These are phyloP conservation scores for Cromileptes altivelis DNA, from an alignment of 2,113 vertebrate species.

Conservation along the genomic window DNA sequence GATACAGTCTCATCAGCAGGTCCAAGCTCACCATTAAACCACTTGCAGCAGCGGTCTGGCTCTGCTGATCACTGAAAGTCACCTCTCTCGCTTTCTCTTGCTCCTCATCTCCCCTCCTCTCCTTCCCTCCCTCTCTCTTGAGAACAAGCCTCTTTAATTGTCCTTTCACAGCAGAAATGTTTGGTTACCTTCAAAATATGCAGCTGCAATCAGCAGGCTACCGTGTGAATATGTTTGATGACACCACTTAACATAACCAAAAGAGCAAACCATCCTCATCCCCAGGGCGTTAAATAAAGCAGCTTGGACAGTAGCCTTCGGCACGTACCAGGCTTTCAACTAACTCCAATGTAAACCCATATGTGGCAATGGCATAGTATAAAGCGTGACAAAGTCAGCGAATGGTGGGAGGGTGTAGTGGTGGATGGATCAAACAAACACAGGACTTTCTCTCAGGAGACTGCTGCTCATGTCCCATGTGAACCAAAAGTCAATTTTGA, in stretches of 20 bases:
- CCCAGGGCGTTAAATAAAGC: no score
- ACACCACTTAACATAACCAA: neutral
- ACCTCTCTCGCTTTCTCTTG: neutral
- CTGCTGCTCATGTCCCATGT: no score
- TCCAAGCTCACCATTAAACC: conserved; percentile 36
- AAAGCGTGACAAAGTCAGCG: no score
- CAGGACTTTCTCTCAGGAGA: no score
- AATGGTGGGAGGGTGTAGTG: no score
- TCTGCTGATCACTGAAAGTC: conserved; percentile 16
- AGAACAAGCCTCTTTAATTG: neutral
- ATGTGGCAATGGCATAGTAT: no score
- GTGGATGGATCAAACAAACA: no score
- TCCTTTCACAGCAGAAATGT: neutral
- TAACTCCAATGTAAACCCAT: no score
- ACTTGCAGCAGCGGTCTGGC: conserved; percentile 8
- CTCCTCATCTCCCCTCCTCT: neutral
- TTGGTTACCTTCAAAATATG: neutral
- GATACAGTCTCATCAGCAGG: conserved; percentile 56
- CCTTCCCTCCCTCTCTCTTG: neutral
- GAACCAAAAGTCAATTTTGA: no score
- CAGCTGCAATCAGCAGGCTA: neutral
- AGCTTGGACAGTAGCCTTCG: no score
- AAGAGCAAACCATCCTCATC: neutral
- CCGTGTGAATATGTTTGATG: neutral
- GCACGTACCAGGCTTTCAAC: no score